These are phyloP conservation scores for Phania funesta DNA, from an alignment of 2,888 invertebrate genomes.

Conservation along the genomic window DNA sequence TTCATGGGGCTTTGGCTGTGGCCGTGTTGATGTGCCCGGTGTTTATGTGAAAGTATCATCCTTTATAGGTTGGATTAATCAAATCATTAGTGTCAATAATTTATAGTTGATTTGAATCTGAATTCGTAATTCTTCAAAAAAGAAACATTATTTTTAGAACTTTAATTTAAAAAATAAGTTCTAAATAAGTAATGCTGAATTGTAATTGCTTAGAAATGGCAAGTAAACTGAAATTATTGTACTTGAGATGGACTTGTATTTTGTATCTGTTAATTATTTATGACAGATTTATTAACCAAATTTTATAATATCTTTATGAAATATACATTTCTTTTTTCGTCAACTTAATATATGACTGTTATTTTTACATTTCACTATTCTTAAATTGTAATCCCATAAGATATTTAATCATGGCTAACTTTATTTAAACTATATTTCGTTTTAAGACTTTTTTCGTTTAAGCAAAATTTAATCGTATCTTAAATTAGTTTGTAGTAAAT, in stretches of 20 bases:
- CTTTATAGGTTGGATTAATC: conserved; percentile 98
- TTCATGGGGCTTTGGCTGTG: conserved; percentile 97
- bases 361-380: conserved; percentile 58
- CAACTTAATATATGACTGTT: conserved; percentile 53
- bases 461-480: background rate
- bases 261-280: no score
- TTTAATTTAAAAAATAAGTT: no score
- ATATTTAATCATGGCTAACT: conserved; percentile 42
- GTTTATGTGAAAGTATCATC: conserved; percentile 97
- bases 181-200: no score
- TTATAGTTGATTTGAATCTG: conserved; percentile 82
- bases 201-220: no score
- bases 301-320: background rate
- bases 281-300: background rate
- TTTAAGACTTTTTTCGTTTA: background rate
- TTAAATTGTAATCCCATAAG: conserved; percentile 25
- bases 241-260: no score
- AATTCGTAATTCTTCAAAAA: background rate
- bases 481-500: conserved; percentile 16
- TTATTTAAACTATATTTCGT: conserved; percentile 36
- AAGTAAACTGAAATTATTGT: no score
- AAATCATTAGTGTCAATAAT: conserved; percentile 97
- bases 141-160: no score
- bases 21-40: conserved; percentile 96
- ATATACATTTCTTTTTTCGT: background rate